Evolutionary conservation across 2,797 vertebrate species (phyloP).

Genomic region (Sparus aurata): DNA sequence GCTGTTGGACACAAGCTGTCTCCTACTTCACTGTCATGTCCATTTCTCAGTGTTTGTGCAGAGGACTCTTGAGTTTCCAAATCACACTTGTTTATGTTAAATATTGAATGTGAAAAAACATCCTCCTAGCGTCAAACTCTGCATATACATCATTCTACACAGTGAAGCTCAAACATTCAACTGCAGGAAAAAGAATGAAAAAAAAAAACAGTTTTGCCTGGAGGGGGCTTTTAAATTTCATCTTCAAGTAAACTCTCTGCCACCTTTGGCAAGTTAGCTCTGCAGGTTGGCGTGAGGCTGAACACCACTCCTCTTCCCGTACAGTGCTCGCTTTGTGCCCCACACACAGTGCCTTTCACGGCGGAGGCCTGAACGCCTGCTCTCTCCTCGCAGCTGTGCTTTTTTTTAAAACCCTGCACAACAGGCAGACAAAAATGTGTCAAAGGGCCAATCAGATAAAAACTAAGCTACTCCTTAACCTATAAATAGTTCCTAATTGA

Average conservation of each 20-base stretch:
- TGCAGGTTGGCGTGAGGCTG: slow-evolving; percentile 71
- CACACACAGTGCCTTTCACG: slow-evolving; percentile 82
- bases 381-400: slow-evolving; percentile 17
- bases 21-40: too few species aligned
- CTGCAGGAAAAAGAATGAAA: too few species aligned
- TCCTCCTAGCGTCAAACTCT: too few species aligned
- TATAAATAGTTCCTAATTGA: slow-evolving; percentile 68
- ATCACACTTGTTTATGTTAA: too few species aligned
- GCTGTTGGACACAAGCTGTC: too few species aligned
- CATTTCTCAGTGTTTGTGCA: too few species aligned
- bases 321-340: slow-evolving; percentile 86
- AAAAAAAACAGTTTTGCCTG: too few species aligned
- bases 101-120: too few species aligned
- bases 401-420: slow-evolving; percentile 47
- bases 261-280: slow-evolving; percentile 49
- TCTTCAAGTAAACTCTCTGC: slow-evolving; percentile 17
- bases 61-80: too few species aligned
- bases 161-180: too few species aligned
- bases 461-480: slow-evolving; percentile 48
- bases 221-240: slow-evolving; percentile 7
- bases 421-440: slow-evolving; percentile 62
- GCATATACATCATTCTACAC: too few species aligned
- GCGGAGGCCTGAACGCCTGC: slow-evolving; percentile 50
- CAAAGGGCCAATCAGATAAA: slow-evolving; percentile 71
- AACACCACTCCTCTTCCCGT: slow-evolving; percentile 70